phyloP scores from a whole-genome alignment of 2,888 invertebrate genomes.

The Polyommatus iphigenia region DNA sequence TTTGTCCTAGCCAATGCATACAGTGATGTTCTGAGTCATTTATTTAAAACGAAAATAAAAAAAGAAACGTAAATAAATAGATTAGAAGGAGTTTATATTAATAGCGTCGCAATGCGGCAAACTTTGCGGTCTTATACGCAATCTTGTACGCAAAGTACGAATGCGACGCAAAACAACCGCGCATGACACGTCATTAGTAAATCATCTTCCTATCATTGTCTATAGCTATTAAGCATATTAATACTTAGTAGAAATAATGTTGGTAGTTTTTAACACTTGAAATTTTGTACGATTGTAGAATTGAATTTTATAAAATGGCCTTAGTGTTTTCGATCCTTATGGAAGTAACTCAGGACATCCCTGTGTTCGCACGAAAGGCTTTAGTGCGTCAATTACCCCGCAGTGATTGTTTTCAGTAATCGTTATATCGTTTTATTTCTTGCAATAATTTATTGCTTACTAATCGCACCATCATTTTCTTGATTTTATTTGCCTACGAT shows the following conservation, averaged over 20 bases:
- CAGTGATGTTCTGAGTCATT: constrained; percentile 28
- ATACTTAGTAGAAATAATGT: neutral
- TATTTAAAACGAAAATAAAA: neutral
- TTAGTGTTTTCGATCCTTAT: neutral
- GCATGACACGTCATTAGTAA: neutral
- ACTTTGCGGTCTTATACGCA: neutral
- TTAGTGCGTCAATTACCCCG: constrained; percentile 30
- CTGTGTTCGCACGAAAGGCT: neutral
- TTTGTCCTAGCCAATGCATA: constrained; percentile 56
- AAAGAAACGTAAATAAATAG: neutral
- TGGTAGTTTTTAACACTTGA: neutral
- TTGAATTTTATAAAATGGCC: neutral
- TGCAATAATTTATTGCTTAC: constrained; percentile 41
- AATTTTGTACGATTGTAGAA: neutral
- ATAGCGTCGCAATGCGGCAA: neutral
- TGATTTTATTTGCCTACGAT: constrained; percentile 32
- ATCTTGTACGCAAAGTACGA: neutral
- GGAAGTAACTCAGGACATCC: constrained; percentile 27
- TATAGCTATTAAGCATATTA: neutral
- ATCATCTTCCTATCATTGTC: neutral
- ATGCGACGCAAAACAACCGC: neutral
- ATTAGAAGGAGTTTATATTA: neutral
- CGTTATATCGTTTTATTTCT: constrained; percentile 35
- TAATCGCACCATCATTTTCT: constrained; percentile 37
- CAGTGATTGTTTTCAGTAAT: constrained; percentile 48